Conservation (phyloP, 2,113 vertebrate genomes). For the Panthera uncia region DNA sequence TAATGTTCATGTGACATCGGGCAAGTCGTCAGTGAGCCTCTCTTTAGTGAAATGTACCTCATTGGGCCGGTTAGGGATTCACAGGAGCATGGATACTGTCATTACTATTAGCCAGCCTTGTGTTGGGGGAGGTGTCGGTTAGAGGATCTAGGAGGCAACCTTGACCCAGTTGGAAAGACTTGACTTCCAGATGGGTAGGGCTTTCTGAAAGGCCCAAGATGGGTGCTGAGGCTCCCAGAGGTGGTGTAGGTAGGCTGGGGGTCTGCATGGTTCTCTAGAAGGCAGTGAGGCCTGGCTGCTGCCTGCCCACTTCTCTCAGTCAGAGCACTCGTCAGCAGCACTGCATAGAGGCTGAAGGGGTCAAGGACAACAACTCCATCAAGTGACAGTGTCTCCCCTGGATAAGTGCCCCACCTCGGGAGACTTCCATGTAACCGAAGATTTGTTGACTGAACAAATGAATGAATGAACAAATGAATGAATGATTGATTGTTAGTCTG, state of each 20-base stretch:
- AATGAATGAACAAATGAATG: not conserved
- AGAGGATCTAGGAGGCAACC: not conserved
- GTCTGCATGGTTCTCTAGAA: not conserved
- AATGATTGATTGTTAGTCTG: not conserved
- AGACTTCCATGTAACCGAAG: not conserved
- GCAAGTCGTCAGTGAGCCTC: not conserved
- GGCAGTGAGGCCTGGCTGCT: not conserved
- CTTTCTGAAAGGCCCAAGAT: constrained; percentile 9
- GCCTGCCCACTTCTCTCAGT: not conserved
- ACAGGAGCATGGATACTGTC: not conserved
- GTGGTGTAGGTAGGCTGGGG: too few relatives aligned
- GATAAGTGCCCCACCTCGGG: not conserved
- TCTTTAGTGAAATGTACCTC: not conserved
- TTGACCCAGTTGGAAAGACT: not conserved
- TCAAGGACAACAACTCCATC: not conserved
- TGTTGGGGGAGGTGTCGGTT: not conserved
- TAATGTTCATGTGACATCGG: not conserved
- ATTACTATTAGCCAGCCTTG: not conserved
- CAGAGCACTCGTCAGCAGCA: not conserved
- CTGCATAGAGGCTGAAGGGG: not conserved
- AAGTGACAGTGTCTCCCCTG: not conserved
- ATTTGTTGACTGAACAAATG: not conserved
- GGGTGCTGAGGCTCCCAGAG: not conserved
- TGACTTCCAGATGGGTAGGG: not conserved
- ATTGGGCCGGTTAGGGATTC: not conserved